Conservation (phyloP, 37 sponge, comb jelly and placozoan genomes). For the Corticium candelabrum region DNA sequence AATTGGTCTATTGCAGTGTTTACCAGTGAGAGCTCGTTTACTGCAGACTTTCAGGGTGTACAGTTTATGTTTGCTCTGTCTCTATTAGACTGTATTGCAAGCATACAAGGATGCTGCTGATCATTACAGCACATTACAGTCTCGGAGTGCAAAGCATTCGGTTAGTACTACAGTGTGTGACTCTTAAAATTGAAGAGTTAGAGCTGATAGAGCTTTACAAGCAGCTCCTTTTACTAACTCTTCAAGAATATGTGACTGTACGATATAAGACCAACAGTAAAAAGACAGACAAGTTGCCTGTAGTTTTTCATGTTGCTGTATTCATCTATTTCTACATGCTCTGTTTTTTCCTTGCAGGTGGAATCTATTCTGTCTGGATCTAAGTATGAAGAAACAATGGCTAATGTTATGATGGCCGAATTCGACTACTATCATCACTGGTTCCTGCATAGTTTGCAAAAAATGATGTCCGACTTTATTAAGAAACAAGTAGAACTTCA, state of each 20-base stretch:
- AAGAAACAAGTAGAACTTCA: constrained; percentile 51
- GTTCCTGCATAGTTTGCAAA: constrained; percentile 38
- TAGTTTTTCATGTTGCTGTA: too few relatives aligned
- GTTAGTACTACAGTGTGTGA: background rate
- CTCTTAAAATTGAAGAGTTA: too few relatives aligned
- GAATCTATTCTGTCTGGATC: background rate
- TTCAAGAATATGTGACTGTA: too few relatives aligned
- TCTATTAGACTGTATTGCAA: background rate
- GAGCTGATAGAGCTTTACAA: too few relatives aligned
- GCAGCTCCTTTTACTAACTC: too few relatives aligned
- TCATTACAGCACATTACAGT: background rate
- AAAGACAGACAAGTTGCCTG: too few relatives aligned
- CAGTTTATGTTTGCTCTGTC: too few relatives aligned
- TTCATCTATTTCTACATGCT: too few relatives aligned
- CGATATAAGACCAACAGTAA: too few relatives aligned
- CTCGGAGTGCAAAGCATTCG: background rate
- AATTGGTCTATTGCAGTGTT: too few relatives aligned
- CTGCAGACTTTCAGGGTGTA: too few relatives aligned
- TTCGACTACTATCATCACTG: constrained; percentile 53
- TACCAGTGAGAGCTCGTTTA: too few relatives aligned
- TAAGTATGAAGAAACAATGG: constrained; percentile 37
- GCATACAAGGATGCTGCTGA: background rate
- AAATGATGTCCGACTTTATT: constrained; percentile 23
- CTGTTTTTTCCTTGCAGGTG: background rate
- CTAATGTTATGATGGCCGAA: constrained; percentile 71